A percentile compares a stretch with the other conserved stretches of the same genome.
These are phyloP conservation scores for Antitype chi DNA, from an alignment of 2,888 invertebrate genomes.

Conservation along the genomic window DNA sequence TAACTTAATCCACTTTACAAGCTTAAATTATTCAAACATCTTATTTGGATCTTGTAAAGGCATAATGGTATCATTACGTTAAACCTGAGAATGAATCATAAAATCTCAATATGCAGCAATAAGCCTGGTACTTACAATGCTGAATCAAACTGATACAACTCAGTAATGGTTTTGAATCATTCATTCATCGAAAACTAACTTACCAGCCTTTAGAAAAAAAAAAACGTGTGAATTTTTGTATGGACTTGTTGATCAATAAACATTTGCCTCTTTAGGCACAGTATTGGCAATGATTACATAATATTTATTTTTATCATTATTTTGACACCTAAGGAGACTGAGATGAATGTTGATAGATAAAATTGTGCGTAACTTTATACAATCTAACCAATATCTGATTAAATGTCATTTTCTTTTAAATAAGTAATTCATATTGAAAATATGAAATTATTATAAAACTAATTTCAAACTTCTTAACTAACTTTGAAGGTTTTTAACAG, in stretches of 20 bases:
- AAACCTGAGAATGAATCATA: conserved; percentile 67
- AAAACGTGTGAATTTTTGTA: conserved; percentile 49
- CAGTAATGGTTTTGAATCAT: conserved; percentile 66
- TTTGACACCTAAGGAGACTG: conserved; percentile 9
- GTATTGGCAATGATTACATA: conserved; percentile 33
- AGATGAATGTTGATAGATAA: conserved; percentile 26
- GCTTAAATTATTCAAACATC: conserved; percentile 20
- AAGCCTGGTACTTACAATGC: conserved; percentile 40
- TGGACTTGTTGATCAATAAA: conserved; percentile 37
- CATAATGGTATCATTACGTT: conserved; percentile 51
- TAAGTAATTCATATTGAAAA: neutral
- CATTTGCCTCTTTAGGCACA: neutral
- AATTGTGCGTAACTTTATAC: neutral
- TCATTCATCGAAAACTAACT: conserved; percentile 71
- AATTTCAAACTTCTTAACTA: conserved; percentile 14
- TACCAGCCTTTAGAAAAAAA: conserved; percentile 20
- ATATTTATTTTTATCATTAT: conserved; percentile 33
- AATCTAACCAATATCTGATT: neutral
- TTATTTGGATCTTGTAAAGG: conserved; percentile 34
- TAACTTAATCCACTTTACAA: conserved; percentile 21
- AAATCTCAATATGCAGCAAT: conserved; percentile 46
- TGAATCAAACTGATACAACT: conserved; percentile 63
- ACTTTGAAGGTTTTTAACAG: conserved; percentile 10
- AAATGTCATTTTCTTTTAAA: neutral
- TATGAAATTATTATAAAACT: conserved; percentile 24